Base-by-base conservation (phyloP, 2,113 vertebrate species). In the Mugil cephalus region DNA sequence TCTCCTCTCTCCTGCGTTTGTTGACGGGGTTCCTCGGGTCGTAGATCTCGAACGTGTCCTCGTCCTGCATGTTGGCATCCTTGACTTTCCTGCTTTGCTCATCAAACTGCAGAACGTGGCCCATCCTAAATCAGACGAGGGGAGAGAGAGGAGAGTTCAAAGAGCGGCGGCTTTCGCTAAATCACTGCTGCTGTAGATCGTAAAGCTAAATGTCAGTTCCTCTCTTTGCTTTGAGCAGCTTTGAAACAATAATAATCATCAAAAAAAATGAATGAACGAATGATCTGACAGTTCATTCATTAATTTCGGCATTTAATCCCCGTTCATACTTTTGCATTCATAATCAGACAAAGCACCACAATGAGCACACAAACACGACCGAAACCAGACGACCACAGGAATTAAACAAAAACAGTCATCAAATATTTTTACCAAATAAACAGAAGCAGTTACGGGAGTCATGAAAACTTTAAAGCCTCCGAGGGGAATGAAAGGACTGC, bases 31-130 rank as follows among this genome's bases (percentile, higher is more conserved):
- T 99, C 30, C 97, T 95, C 2, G 97, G 97, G 89, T 99, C 98
- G 69, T 98, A 95, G 92, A 99, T 99, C 92, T 99, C 98, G 42
- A 99, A 99, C 0, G 97, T 99, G 83, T 99, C 97, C 90, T 97
- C 97, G 82, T 99, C 97, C 83, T 96, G 98, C 93, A 98, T 93
- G 88, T 90, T 96, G 91, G 98, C 97, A 67, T 99, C 98, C 91
- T 99, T 99, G 63, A 99, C 98, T 82, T 98, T 99, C 85, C 95
- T 95, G 94, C 69, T 95, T 91, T 96, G 96, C 74, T 99, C 97
- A 69, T 99, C 98, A 92, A 98, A 99, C 18, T 99, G 97, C 87
- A 99, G 96, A 42, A 99, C 94, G 47, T 99, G 98, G 4, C 93
- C 95, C 96, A 99, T 94, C 97, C 98, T 99, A 91, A 67, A 91